phyloP scores from a whole-genome alignment of 2,113 vertebrate genomes.

The Indicator indicator region DNA sequence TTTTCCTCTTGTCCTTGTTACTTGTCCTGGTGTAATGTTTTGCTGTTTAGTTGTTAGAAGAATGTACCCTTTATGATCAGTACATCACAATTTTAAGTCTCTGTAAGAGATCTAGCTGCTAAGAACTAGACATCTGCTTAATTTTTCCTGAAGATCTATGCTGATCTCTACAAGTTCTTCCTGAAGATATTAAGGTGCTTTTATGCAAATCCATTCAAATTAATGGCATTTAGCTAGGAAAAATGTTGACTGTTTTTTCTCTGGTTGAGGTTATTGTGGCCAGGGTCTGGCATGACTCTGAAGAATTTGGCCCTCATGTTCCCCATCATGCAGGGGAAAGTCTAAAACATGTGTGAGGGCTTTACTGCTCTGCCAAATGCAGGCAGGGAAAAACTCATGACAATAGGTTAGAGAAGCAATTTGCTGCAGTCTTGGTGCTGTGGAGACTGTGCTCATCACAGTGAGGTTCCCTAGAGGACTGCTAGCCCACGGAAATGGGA shows the following conservation, averaged over 20 bases:
- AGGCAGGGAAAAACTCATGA: not conserved
- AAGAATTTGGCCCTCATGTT: not conserved
- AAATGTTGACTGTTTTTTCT: not conserved
- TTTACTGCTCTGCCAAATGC: not conserved
- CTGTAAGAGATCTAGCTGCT: not conserved
- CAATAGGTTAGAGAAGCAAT: not conserved
- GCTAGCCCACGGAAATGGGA: not conserved
- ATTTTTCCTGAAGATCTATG: not conserved
- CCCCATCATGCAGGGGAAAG: not conserved
- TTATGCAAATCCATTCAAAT: not conserved
- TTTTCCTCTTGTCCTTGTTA: no score
- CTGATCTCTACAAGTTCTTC: not conserved
- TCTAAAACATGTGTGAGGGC: not conserved
- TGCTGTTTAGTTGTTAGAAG: not conserved
- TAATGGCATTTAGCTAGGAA: not conserved
- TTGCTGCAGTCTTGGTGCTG: not conserved
- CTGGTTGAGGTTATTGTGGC: not conserved
- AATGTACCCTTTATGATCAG: not conserved
- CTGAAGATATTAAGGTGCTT: not conserved
- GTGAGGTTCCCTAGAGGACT: not conserved
- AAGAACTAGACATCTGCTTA: not conserved
- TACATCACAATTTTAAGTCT: not conserved
- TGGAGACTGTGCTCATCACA: accelerated
- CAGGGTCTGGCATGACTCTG: not conserved
- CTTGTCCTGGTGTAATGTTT: not conserved